Percentiles rank a stretch among this genome's conserved stretches.
These are phyloP conservation scores for Rhagonycha lutea DNA, from an alignment of 2,888 invertebrate species.

Conservation along the genomic window DNA sequence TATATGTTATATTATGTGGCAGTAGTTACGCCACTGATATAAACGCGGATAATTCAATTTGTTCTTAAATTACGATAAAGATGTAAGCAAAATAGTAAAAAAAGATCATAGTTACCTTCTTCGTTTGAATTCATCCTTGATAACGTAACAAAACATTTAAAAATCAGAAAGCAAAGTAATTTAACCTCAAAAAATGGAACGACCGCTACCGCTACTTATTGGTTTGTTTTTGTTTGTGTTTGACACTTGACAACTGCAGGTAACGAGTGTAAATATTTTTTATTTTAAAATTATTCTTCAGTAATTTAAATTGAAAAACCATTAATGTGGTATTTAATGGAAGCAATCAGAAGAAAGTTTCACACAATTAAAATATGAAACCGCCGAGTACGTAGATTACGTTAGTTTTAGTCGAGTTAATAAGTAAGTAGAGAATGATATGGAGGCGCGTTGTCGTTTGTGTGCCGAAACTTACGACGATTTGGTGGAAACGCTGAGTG, in stretches of 20 bases:
- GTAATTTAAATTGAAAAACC: neutral
- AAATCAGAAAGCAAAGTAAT: neutral
- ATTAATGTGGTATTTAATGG: neutral
- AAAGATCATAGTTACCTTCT: neutral
- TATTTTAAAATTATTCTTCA: neutral
- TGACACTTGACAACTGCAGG: neutral
- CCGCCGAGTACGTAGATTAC: neutral
- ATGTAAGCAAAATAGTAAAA: neutral
- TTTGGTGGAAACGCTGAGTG: constrained; percentile 45
- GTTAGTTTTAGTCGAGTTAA: neutral
- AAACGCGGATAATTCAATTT: neutral
- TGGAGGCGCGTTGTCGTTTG: constrained; percentile 52
- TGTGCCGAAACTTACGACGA: constrained; percentile 49
- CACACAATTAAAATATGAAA: neutral
- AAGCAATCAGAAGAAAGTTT: neutral
- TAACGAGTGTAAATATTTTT: neutral
- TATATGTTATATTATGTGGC: too few species aligned
- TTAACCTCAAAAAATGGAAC: neutral
- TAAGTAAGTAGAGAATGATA: constrained; percentile 20
- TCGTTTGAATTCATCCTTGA: neutral
- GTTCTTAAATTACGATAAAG: neutral
- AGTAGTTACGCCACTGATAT: neutral
- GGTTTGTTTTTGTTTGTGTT: neutral
- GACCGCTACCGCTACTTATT: neutral
- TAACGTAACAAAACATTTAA: neutral